Evolutionary conservation across 2,888 invertebrate species (phyloP).

Genomic region (Pristionchus fissidentatus): DNA sequence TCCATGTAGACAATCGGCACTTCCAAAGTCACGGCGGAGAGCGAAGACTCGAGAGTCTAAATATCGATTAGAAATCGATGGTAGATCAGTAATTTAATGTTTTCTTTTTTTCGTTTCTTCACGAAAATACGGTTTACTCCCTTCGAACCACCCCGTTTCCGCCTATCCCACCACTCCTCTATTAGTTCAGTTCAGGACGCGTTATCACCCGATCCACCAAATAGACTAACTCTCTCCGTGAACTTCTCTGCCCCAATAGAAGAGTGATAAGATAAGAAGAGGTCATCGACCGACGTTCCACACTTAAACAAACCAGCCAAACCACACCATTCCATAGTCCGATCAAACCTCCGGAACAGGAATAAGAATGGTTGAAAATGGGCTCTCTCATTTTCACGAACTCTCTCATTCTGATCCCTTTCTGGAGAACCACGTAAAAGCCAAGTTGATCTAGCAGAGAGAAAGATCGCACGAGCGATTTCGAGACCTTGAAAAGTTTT

Average conservation of each 20-base stretch:
- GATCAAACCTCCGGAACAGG: no score
- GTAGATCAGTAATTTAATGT: not conserved
- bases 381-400: no score
- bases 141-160: not conserved
- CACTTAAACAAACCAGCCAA: not conserved
- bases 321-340: no score
- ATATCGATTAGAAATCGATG: not conserved
- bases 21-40: slow-evolving; percentile 56
- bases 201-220: slow-evolving; percentile 23
- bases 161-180: no score
- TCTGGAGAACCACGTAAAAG: no score
- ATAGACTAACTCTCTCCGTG: not conserved
- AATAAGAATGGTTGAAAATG: no score
- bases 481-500: not conserved
- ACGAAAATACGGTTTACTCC: not conserved
- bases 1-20: slow-evolving; percentile 65
- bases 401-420: no score
- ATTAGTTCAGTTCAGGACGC: slow-evolving; percentile 2
- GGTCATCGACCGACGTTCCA: slow-evolving; percentile 12
- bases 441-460: no score
- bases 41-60: not conserved
- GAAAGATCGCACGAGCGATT: not conserved
- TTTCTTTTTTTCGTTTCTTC: not conserved
- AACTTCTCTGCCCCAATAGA: no score
- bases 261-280: slow-evolving; percentile 28